Conservation (phyloP, 2,888 invertebrate species). For the Melitaea athalia region DNA sequence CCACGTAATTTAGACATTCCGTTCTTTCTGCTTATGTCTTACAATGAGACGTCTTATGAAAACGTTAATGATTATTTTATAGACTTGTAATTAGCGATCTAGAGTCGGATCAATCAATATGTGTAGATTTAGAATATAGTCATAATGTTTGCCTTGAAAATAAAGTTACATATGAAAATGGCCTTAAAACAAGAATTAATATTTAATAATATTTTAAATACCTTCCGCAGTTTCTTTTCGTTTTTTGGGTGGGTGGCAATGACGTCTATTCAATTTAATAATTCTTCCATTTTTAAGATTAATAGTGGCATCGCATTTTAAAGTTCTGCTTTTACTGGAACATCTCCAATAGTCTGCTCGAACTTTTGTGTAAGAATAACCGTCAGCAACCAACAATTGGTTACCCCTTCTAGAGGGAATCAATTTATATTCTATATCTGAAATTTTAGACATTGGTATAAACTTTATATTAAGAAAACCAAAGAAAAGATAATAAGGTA, state of each 20-base stretch:
- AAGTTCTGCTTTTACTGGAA: constrained; percentile 11
- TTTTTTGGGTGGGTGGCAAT: constrained; percentile 15
- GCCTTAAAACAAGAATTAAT: background rate
- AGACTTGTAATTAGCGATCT: too few relatives aligned
- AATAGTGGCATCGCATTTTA: constrained; percentile 15
- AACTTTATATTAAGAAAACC: too few relatives aligned
- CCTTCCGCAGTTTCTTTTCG: constrained; percentile 10
- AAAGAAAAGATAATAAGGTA: too few relatives aligned
- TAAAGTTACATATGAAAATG: too few relatives aligned
- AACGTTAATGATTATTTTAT: too few relatives aligned
- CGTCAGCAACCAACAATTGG: constrained; percentile 12
- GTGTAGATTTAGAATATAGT: too few relatives aligned
- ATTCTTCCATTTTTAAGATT: constrained; percentile 14
- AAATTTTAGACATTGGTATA: background rate
- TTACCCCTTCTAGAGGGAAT: constrained; percentile 11
- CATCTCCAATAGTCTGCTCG: constrained; percentile 18
- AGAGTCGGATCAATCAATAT: too few relatives aligned
- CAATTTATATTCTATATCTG: constrained; percentile 12
- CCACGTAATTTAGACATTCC: too few relatives aligned
- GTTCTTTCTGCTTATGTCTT: too few relatives aligned
- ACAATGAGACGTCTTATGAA: too few relatives aligned
- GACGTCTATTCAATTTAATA: constrained; percentile 8
- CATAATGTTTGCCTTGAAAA: too few relatives aligned
- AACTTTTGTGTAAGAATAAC: constrained; percentile 14
- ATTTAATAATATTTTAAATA: background rate